Evolutionary conservation across 2,888 invertebrate species (phyloP).

Genomic region (Brachyptera risi): DNA sequence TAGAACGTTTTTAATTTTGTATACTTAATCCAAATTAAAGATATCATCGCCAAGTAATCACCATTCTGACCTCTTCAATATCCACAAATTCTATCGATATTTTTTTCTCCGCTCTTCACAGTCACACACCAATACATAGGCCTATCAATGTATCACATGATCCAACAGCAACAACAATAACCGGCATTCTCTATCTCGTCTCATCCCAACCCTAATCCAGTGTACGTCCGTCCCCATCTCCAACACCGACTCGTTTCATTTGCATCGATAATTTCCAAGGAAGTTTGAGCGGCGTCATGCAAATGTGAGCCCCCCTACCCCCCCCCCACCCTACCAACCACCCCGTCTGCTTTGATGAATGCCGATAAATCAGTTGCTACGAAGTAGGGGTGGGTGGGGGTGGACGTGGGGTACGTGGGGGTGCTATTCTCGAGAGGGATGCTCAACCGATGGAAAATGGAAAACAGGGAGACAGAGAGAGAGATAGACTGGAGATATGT

Average conservation of each 20-base stretch:
- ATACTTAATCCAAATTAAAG: too few relatives aligned
- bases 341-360: conserved; percentile 32
- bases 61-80: too few relatives aligned
- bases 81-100: too few relatives aligned
- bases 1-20: too few relatives aligned
- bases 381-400: conserved; percentile 17
- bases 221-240: not conserved
- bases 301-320: conserved; percentile 27
- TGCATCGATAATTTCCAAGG: conserved; percentile 35
- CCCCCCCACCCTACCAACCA: conserved; percentile 1
- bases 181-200: too few relatives aligned
- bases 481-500: not conserved
- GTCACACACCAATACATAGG: too few relatives aligned
- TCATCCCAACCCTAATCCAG: too few relatives aligned
- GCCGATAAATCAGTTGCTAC: conserved; percentile 33
- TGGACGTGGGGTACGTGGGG: too few relatives aligned
- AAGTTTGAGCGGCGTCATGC: conserved; percentile 34
- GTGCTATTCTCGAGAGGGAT: conserved; percentile 10
- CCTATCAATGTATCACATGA: too few relatives aligned
- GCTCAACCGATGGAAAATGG: not conserved
- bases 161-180: too few relatives aligned
- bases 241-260: conserved; percentile 32
- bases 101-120: too few relatives aligned
- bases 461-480: not conserved
- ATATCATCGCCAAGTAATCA: too few relatives aligned